Evolutionary conservation across 2,888 invertebrate genomes (phyloP), one percentile per base, ranked within the genome.

Genomic region (Pinctada fucata): DNA sequence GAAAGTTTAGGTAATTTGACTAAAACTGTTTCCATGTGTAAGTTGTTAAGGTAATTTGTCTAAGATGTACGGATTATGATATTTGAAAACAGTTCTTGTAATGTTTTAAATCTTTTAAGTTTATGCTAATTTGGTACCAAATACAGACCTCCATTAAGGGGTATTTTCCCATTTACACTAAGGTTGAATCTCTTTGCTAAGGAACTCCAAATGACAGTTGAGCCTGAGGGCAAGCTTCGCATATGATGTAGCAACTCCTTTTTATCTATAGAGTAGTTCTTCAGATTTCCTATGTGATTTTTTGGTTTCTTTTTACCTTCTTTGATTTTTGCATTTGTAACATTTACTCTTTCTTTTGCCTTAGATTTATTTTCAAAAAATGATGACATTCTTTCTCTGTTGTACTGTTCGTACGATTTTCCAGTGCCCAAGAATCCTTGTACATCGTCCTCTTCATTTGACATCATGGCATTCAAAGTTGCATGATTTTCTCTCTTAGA

Each of bases 271-370:
- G 10, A 16, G 10, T 75, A 68, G 3, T 67, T 47, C n/a, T 51
- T 31, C n/a, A 75, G 47, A 13, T 67, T 75, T 10, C 75, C 75
- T 47, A 16, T 3, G 16, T 75, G 68, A 31, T 67, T 73, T 58
- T 73, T 73, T 3, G 73, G 48, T 45, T 65, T 65, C 10, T 47
- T 72, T 3, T 47, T 65, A 16, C 48, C n/a, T 47, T 67, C 52
- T 5, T 45, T 31, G 8, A 13, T 75, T 75, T 49, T 67, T 67
- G 16, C n/a, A 8, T 31, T 47, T n/a, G 8, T 63, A 13, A 52
- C 3, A 10, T 5, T 50, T 52, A 31, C 13, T 50, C 31, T 51
- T 67, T 75, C 47, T 52, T n/a, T 64, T 67, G 67, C 68, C 13
- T 49, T 45, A 31, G 8, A 5, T 64, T 31, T 63, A n/a, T 45